phyloP scores from a whole-genome alignment of 2,113 vertebrate genomes.

The Nasalis larvatus region DNA sequence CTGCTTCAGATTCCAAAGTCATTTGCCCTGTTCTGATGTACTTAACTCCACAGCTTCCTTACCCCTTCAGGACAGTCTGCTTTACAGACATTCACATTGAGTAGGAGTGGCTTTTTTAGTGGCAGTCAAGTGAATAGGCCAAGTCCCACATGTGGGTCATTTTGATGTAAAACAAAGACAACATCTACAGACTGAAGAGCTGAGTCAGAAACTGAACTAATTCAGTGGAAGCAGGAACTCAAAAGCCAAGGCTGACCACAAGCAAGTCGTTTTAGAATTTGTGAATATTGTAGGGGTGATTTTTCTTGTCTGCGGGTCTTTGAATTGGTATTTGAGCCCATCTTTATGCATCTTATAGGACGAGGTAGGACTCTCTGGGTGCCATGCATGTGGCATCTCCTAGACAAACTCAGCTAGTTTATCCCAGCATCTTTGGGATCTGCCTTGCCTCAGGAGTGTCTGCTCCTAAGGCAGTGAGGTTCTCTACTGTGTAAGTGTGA shows the following conservation, averaged over 20 bases:
- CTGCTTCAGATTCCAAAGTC: background rate
- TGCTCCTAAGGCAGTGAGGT: background rate
- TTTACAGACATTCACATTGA: background rate
- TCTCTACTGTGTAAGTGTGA: background rate
- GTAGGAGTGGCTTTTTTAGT: background rate
- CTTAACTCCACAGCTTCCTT: rapidly evolving
- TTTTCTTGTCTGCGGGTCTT: background rate
- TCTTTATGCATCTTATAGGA: background rate
- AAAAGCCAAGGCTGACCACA: background rate
- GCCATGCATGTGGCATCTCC: rapidly evolving
- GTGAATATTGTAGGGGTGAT: background rate
- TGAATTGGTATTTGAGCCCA: background rate
- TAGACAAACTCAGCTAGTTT: background rate
- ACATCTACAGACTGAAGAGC: background rate
- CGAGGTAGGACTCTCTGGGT: background rate
- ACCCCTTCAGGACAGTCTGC: background rate
- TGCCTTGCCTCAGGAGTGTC: background rate
- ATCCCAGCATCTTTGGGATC: background rate
- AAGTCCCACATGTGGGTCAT: background rate
- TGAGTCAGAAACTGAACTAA: background rate
- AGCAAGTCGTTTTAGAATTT: background rate
- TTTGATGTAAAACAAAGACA: background rate
- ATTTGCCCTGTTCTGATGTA: background rate
- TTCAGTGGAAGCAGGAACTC: background rate
- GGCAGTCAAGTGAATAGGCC: background rate